Base-by-base conservation (phyloP, 2,888 invertebrate genomes). In the Luffia ferchaultella region DNA sequence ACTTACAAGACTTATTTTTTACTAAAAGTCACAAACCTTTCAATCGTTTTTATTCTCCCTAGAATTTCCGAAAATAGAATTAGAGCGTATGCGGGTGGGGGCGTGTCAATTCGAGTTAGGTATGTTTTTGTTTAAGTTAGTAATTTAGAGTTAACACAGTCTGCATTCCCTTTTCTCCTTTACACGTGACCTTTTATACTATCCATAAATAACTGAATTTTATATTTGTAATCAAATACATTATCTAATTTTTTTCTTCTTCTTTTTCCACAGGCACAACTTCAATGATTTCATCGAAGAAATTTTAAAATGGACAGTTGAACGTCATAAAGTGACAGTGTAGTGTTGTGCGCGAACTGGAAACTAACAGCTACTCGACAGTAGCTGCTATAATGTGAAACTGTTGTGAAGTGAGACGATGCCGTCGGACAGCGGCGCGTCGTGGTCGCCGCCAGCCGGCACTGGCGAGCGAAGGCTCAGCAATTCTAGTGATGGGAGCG, bases 401-500 rank as follows among this genome's bases (percentile, higher is more conserved):
- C 68, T 58, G 69, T 59, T 62, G 65, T 48, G 64, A 62, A 63
- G 67, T 62, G 64, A 63, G 65, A 69, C 63, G 62, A 83, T 83
- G 83, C 83, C 83, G 60, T 83, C 83, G 60, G 83, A 82, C 66
- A 78, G 77, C 66, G 79, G 80, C 55, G 70, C 77, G 62, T 72
- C 77, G 64, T 80, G 82, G 80, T 73, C 80, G 67, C 82, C 82
- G 66, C 80, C 80, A 58, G 78, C 82, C 54, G 70, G 73, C 62
- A 75, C 70, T 64, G 70, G 72, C 65, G 83, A 83, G 68, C 70
- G 82, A 67, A 75, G 83, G 56, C 68, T 83, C 60, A 83, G 83
- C 68, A 83, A 83, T 73, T 83, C 83, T 50, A 79, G 79, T 53
- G 83, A 83, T 75, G 82, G 83, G 60, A 79, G 79, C 65, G 80